phyloP scores from a whole-genome alignment of 2,888 invertebrate genomes.

The Hartigia nigra region DNA sequence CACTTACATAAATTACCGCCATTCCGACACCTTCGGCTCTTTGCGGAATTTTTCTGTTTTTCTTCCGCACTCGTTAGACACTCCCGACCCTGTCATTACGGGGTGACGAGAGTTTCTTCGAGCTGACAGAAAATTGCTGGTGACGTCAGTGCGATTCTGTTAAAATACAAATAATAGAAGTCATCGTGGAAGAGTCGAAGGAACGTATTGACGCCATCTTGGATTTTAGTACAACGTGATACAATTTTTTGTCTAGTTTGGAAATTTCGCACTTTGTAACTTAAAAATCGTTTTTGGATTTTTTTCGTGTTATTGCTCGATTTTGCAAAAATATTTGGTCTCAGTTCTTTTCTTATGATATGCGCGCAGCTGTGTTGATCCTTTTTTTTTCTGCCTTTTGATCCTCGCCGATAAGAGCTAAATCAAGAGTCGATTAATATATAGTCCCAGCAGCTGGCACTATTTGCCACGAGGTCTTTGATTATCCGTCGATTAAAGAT shows the following conservation, averaged over 20 bases:
- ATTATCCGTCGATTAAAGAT: conserved; percentile 19
- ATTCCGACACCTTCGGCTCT: conserved; percentile 32
- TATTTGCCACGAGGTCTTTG: conserved; percentile 8
- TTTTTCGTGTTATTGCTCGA: too few species aligned
- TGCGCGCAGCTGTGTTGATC: background rate
- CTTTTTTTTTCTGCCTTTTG: background rate
- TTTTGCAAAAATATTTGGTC: background rate
- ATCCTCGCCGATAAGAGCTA: background rate
- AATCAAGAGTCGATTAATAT: conserved; percentile 3
- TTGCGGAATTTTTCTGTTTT: conserved; percentile 20
- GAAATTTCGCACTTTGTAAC: background rate
- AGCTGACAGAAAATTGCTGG: background rate
- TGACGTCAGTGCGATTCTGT: background rate
- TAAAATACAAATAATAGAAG: background rate
- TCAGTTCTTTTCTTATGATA: background rate
- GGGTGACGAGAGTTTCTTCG: background rate
- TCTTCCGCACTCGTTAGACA: conserved; percentile 17
- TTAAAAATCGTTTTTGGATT: background rate
- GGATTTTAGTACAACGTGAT: background rate
- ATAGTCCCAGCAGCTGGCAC: background rate
- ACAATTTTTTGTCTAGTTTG: background rate
- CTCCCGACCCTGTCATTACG: background rate
- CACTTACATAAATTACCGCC: conserved; percentile 33
- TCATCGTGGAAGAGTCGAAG: background rate
- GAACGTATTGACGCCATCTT: background rate